Base-by-base conservation (phyloP, 1,140 invertebrate species). In the Drosophila jambulina region DNA sequence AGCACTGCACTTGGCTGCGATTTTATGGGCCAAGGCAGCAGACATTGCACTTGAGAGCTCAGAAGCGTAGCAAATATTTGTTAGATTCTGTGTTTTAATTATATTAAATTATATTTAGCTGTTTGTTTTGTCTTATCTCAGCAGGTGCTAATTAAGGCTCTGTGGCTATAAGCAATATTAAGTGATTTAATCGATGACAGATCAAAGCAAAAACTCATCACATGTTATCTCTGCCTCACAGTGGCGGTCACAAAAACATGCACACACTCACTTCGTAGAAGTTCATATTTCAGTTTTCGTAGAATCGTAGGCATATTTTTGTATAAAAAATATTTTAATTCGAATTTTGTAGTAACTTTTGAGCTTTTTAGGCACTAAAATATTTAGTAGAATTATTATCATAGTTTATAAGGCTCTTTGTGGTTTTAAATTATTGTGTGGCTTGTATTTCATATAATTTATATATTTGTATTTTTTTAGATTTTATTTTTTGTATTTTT, bases 231-330 rank as follows among this genome's bases (percentile, higher is more conserved):
- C 32, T 25, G 21, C 7, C 23, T 17, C 17, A 88, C 84, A 88
- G 77, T 88, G 72, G 27, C 43, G 42, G 34, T 17, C 46, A 72
- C 49, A 63, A 69, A 21, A 59, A 40, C 34, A 58, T 42, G 63
- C 69, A 64, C 84, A 53, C 59, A 91, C 87, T 91, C 83, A 91
- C 87, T 84, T 43, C 76, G 61, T 29, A 87, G 54, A 27, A 91
- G 71, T 64, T 91, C 87, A 65, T 91, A 38, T 79, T 87, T 91
- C 8, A 91, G 70, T 91, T 72, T 69, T 76, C 80, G 74, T 29
- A 91, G 59, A 46, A 87, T 77, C 51, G 75, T 82, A 10, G 81
- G 53, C 68, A 56, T 57, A 46, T 60, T 46, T 46, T 0, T n/a
- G n/a, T 21, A 27, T 27, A 3, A 12, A 29, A 27, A 19, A 48